phyloP scores from a whole-genome alignment of 1,140 invertebrate genomes.

The Macrocentrus cingulum region DNA sequence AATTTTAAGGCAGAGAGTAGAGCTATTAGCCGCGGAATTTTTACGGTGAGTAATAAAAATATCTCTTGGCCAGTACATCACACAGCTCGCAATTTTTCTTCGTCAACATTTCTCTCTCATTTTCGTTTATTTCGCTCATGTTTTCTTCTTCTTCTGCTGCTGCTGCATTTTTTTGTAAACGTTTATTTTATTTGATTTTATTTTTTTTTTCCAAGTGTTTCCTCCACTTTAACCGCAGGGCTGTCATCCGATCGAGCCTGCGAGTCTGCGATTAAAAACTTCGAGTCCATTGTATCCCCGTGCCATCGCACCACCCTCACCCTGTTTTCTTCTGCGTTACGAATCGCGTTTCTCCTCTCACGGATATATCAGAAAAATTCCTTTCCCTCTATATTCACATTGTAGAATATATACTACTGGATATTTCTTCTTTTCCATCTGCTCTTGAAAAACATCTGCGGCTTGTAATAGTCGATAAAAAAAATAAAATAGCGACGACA shows the following conservation, averaged over 20 bases:
- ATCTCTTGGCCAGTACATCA: constrained; percentile 37
- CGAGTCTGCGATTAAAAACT: constrained; percentile 18
- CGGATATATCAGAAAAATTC: constrained; percentile 11
- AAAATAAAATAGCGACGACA: too few relatives aligned
- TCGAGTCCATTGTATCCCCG: not conserved
- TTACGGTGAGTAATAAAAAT: constrained; percentile 51
- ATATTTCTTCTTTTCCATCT: not conserved
- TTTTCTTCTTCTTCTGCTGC: constrained; percentile 7
- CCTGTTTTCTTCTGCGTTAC: constrained; percentile 4
- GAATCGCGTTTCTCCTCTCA: constrained; percentile 12
- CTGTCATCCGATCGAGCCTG: not conserved
- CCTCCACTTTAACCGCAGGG: not conserved
- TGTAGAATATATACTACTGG: constrained; percentile 29
- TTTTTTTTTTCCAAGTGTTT: not conserved
- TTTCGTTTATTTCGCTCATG: not conserved
- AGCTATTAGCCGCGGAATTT: constrained; percentile 53
- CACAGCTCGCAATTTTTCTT: constrained; percentile 12
- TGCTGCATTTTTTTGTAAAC: not conserved
- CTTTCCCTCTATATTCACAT: constrained; percentile 8
- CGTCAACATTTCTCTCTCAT: constrained; percentile 12
- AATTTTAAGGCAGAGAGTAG: not conserved
- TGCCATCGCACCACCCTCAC: not conserved
- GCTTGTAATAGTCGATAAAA: too few relatives aligned
- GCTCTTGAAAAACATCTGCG: constrained; percentile 10
- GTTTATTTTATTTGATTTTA: not conserved